Percentiles rank a stretch among this genome's conserved stretches.
Evolutionary conservation across 2,888 invertebrate genomes (phyloP).

Genomic region (Drosophila buzzatii): DNA sequence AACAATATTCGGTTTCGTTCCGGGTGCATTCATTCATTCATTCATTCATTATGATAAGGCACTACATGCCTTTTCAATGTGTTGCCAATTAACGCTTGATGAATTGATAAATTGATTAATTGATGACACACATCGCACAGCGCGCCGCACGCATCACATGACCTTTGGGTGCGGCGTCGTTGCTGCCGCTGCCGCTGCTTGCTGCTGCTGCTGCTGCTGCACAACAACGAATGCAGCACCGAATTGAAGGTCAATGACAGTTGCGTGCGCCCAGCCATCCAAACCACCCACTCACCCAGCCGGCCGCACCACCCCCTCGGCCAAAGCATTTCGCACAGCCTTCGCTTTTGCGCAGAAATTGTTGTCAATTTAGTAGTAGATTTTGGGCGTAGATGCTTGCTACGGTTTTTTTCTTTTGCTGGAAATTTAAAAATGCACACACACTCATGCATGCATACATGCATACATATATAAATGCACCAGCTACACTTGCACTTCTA

Average conservation of each 20-base stretch:
- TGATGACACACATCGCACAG: conserved; percentile 67
- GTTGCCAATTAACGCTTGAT: conserved; percentile 37
- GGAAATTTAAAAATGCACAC: conserved; percentile 27
- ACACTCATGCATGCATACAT: conserved; percentile 20
- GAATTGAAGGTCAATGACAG: conserved; percentile 77
- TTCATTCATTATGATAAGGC: conserved; percentile 1
- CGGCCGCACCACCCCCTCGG: conserved; percentile 12
- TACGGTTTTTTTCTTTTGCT: conserved; percentile 13
- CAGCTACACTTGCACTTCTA: not conserved
- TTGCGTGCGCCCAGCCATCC: conserved; percentile 65
- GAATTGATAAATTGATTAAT: conserved; percentile 56
- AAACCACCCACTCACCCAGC: not conserved
- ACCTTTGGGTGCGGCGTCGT: conserved; percentile 77
- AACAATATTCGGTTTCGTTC: not conserved
- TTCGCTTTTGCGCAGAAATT: conserved; percentile 75
- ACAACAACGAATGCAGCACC: conserved; percentile 69
- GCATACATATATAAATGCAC: not conserved
- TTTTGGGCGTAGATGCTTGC: conserved; percentile 62
- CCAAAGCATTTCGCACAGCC: conserved; percentile 41
- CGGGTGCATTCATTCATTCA: not conserved
- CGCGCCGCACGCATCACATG: conserved; percentile 51
- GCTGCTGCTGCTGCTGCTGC: conserved; percentile 47
- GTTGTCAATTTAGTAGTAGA: conserved; percentile 64
- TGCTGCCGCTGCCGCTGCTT: conserved; percentile 43
- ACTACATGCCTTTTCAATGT: not conserved